Percentiles rank a stretch among this genome's conserved stretches.
These are phyloP conservation scores for Timandra comae DNA, from an alignment of 2,888 invertebrate species.

Conservation along the genomic window DNA sequence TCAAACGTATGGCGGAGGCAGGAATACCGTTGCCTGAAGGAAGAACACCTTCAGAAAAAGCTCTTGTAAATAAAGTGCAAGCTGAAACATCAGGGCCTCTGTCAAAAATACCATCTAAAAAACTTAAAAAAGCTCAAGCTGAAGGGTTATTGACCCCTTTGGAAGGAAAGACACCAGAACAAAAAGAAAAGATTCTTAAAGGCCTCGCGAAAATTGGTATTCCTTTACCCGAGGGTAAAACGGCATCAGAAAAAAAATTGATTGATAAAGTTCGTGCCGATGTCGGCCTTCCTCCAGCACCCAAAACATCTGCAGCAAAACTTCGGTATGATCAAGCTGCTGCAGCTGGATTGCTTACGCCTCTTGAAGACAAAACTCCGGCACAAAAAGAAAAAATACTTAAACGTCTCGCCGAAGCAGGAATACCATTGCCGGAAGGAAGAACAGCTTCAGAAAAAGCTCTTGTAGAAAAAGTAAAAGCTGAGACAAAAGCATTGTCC, in stretches of 20 bases:
- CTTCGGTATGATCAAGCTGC: constrained; percentile 19
- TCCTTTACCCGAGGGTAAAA: constrained; percentile 17
- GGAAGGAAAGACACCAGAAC: constrained; percentile 27
- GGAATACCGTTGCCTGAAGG: constrained; percentile 30
- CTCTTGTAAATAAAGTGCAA: constrained; percentile 23
- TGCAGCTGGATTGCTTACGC: constrained; percentile 26
- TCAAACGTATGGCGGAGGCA: constrained; percentile 21
- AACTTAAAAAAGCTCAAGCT: constrained; percentile 18
- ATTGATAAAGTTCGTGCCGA: constrained; percentile 16
- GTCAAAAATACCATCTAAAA: too few species aligned
- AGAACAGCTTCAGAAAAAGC: constrained; percentile 30
- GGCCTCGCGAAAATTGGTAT: constrained; percentile 23
- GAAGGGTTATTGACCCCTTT: constrained; percentile 21
- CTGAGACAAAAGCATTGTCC: constrained; percentile 8
- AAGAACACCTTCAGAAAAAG: constrained; percentile 29
- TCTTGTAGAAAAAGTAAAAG: constrained; percentile 16
- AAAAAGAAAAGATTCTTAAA: constrained; percentile 32
- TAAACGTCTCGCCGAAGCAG: constrained; percentile 20
- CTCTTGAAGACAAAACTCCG: constrained; percentile 27
- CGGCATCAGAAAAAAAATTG: constrained; percentile 7
- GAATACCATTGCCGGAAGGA: constrained; percentile 29
- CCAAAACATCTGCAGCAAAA: constrained; percentile 15
- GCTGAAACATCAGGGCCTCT: constrained; percentile 3
- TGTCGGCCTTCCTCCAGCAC: constrained; percentile 19
- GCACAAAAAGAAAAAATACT: constrained; percentile 29